Evolutionary conservation across 2,797 vertebrate species (phyloP), one percentile per base, ranked within the genome.

Genomic region (Decapterus maruadsi): DNA sequence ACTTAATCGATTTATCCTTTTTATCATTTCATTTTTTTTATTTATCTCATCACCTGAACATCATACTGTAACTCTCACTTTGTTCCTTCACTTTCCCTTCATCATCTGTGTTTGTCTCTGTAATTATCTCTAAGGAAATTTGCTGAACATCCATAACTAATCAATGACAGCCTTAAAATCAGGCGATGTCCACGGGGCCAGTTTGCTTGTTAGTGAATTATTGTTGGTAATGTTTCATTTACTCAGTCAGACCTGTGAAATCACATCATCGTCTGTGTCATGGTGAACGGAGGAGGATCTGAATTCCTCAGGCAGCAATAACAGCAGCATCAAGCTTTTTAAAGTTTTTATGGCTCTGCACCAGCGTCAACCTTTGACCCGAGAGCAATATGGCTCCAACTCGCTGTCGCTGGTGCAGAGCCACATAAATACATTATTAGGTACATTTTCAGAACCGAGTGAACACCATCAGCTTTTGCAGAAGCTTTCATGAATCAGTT

Each of bases 231-330:
- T 45, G 59, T 57, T 76, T 43, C 54, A 60, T 76, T 82, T 72
- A 0, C 51, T 71, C 4, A 16, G 31, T 83, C 54, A 68, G 36
- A 70, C 70, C 60, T 81, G 79, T 86, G 81, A 89, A 83, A 89
- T 81, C 38, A 29, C 56, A n/a, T 73, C n/a, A 58, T 72, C n/a
- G 55, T 72, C 56, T 53, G 60, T 63, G 29, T 48, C 7, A 8
- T 0, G 11, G 11, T 50, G 58, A 65, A 12, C 20, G 31, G 38
- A 53, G 31, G 31, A 34, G 31, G 31, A 5, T 6, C 31, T 34
- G 31, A 34, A 34, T 6, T 34, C 4, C 31, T 34, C 31, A 34
- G 31, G 31, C 4, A 5, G 31, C 4, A 6, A 34, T 34, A 34
- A 34, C 4, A 6, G 31, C 31, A 34, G 31, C 31, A 34, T 34